Conservation (phyloP, 2,888 invertebrate genomes). For the Sceliomorpha sp. region DNA sequence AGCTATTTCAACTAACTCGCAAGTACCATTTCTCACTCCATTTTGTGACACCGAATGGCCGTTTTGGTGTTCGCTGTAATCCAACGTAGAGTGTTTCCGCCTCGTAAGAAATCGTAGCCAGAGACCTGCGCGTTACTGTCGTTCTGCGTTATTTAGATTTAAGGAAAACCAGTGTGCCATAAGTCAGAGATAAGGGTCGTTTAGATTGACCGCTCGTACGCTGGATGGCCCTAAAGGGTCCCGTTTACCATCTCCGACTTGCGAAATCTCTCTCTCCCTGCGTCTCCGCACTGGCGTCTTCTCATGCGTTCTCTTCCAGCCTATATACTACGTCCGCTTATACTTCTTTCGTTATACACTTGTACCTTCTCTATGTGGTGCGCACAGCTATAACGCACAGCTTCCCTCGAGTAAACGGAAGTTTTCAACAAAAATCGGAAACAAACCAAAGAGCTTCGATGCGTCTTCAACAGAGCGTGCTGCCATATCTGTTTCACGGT, state of each 20-base stretch:
- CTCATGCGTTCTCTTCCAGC: constrained; percentile 52
- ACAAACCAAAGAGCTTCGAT: not conserved
- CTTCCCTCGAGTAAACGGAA: constrained; percentile 38
- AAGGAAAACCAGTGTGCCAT: constrained; percentile 52
- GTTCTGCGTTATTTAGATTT: constrained; percentile 74
- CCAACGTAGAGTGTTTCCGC: constrained; percentile 17
- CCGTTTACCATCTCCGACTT: constrained; percentile 73
- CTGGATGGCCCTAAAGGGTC: constrained; percentile 78
- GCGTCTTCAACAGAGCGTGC: not conserved
- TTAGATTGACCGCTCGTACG: constrained; percentile 78
- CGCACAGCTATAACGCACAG: constrained; percentile 34
- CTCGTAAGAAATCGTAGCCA: constrained; percentile 17
- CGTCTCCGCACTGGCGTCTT: constrained; percentile 63
- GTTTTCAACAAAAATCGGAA: constrained; percentile 12
- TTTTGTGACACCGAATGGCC: constrained; percentile 39
- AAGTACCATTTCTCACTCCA: constrained; percentile 20
- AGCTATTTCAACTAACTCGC: not conserved
- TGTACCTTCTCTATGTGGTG: constrained; percentile 25
- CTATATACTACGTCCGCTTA: constrained; percentile 42
- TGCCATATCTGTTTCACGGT: no score
- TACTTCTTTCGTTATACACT: constrained; percentile 16
- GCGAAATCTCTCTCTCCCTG: constrained; percentile 69
- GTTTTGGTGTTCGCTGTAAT: constrained; percentile 29
- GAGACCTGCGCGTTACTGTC: constrained; percentile 39
- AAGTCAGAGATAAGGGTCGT: constrained; percentile 75